Evolutionary conservation across 1,140 invertebrate species (phyloP).

Genomic region (Pachyrhynchus sulphureomaculatus): DNA sequence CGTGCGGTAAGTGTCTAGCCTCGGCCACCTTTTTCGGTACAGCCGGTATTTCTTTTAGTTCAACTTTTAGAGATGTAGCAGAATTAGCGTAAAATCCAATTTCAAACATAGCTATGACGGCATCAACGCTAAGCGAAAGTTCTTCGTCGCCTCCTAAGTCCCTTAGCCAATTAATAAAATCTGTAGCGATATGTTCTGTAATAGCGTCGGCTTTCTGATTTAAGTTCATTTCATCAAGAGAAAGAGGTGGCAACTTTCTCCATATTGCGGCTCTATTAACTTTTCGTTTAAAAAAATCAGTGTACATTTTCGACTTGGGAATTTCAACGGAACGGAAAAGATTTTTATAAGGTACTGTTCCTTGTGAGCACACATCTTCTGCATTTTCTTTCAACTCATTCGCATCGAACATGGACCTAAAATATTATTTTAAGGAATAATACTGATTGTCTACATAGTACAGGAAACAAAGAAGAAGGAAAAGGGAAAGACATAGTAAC

Average conservation of each 20-base stretch:
- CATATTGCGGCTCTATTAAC: constrained; percentile 39
- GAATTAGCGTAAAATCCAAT: constrained; percentile 60
- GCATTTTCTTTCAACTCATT: constrained; percentile 1
- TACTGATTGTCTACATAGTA: too few relatives aligned
- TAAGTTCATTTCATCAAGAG: constrained; percentile 45
- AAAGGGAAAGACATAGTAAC: too few relatives aligned
- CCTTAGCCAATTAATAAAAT: constrained; percentile 63
- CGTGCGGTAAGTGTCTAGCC: constrained; percentile 48
- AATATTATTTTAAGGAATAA: not conserved
- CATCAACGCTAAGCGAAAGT: constrained; percentile 51
- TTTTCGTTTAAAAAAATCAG: constrained; percentile 40
- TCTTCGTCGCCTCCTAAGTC: constrained; percentile 51
- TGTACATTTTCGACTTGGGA: constrained; percentile 37
- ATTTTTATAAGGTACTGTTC: not conserved
- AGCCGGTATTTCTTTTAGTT: constrained; percentile 54
- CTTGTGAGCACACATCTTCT: not conserved
- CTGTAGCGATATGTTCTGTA: constrained; percentile 56
- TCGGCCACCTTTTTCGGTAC: constrained; percentile 53
- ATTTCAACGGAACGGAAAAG: not conserved
- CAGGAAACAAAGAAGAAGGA: too few relatives aligned
- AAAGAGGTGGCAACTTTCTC: constrained; percentile 37
- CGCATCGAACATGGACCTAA: not conserved
- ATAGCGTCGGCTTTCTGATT: constrained; percentile 56
- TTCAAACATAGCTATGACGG: constrained; percentile 57
- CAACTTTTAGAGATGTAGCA: constrained; percentile 52